These are phyloP conservation scores for Drosophila crucigera DNA, from an alignment of 2,888 invertebrate genomes.

Conservation along the genomic window DNA sequence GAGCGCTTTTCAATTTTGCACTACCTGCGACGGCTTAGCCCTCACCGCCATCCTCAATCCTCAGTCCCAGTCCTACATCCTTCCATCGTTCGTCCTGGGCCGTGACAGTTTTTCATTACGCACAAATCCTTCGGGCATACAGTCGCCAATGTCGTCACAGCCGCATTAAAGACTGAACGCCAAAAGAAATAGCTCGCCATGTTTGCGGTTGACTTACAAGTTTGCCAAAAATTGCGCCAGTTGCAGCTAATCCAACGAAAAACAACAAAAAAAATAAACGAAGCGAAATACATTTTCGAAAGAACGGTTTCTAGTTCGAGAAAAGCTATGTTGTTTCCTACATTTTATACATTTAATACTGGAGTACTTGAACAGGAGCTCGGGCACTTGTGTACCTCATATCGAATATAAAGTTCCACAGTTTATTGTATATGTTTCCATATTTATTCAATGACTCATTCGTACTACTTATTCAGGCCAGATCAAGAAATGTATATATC, in stretches of 20 bases:
- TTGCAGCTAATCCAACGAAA: conserved; percentile 22
- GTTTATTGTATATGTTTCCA: neutral
- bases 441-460: neutral
- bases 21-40: conserved; percentile 68
- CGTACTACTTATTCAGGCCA: neutral
- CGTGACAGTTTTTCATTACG: conserved; percentile 79
- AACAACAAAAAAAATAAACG: neutral
- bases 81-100: conserved; percentile 10
- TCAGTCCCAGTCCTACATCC: neutral
- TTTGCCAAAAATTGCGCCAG: conserved; percentile 28
- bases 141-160: conserved; percentile 58
- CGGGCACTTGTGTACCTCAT: neutral
- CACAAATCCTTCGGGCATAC: conserved; percentile 80
- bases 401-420: neutral
- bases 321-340: neutral
- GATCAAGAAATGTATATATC: neutral
- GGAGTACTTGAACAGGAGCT: neutral
- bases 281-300: neutral
- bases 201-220: conserved; percentile 52
- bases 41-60: conserved; percentile 76
- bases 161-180: conserved; percentile 56
- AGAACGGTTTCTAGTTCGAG: neutral
- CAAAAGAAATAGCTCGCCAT: conserved; percentile 40
- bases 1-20: conserved; percentile 73
- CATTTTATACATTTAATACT: neutral